Evolutionary conservation across 1,140 invertebrate genomes (phyloP).

Genomic region (Hyposmocoma kahamanoa): DNA sequence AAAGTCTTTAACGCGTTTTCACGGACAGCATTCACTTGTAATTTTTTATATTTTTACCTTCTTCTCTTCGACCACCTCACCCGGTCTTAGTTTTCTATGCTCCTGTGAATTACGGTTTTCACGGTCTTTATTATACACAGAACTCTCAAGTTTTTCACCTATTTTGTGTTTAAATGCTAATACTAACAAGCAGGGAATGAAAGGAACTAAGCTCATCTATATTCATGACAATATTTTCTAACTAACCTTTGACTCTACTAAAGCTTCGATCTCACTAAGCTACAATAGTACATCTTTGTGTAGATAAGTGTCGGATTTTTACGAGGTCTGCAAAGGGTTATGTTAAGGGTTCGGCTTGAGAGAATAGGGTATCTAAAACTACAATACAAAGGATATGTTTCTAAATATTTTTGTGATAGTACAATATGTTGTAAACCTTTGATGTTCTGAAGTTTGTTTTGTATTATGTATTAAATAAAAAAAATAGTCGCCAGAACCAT

Average conservation of each 20-base stretch:
- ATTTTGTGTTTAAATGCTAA: conserved; percentile 20
- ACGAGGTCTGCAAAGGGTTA: conserved; percentile 41
- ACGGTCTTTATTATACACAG: conserved; percentile 56
- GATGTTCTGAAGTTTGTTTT: too few species aligned
- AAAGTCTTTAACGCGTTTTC: conserved; percentile 1
- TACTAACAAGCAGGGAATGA: conserved; percentile 53
- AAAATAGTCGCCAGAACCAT: too few species aligned
- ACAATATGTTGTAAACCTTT: too few species aligned
- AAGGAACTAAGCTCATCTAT: conserved; percentile 46
- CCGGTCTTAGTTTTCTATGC: conserved; percentile 89
- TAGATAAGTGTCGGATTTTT: conserved; percentile 46
- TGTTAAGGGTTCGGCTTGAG: conserved; percentile 70
- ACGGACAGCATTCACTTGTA: conserved; percentile 67
- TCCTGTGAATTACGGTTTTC: conserved; percentile 72
- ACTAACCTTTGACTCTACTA: conserved; percentile 22
- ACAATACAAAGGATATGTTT: too few species aligned
- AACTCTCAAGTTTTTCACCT: conserved; percentile 20
- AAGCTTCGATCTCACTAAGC: conserved; percentile 38
- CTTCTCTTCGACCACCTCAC: conserved; percentile 92
- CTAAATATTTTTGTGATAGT: too few species aligned
- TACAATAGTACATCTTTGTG: conserved; percentile 38
- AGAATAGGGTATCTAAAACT: conserved; percentile 56
- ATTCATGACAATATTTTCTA: too few species aligned
- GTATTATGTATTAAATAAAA: too few species aligned
- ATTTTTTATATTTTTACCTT: conserved; percentile 94